Percentiles rank a stretch among this genome's conserved stretches.
Evolutionary conservation across 2,113 vertebrate genomes (phyloP).

Genomic region (Zingel zingel): DNA sequence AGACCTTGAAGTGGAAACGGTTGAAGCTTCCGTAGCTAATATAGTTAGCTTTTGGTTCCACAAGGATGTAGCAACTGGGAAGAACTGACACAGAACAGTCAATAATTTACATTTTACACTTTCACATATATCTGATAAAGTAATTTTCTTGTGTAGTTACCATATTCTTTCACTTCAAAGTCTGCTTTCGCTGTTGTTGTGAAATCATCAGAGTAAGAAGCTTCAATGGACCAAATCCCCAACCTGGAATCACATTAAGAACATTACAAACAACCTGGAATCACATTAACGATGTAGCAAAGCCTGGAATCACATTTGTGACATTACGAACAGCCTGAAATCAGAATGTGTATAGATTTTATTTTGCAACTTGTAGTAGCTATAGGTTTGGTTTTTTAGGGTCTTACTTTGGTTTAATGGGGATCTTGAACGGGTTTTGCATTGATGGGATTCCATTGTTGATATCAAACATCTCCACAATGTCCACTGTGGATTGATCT

Average conservation of each 20-base stretch:
- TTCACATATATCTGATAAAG: background rate
- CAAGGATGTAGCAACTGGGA: constrained; percentile 79
- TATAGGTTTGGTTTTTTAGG: too few species aligned
- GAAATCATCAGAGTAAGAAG: constrained; percentile 88
- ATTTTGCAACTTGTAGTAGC: too few species aligned
- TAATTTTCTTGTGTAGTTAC: background rate
- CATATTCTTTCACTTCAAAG: constrained; percentile 96
- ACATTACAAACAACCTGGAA: background rate
- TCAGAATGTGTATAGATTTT: background rate
- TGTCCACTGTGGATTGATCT: constrained; percentile 86
- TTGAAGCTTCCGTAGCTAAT: constrained; percentile 70
- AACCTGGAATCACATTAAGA: constrained; percentile 77
- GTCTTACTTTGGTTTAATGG: constrained; percentile 91
- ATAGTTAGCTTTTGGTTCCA: constrained; percentile 72
- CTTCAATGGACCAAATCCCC: constrained; percentile 91
- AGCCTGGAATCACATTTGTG: background rate
- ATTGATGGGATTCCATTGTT: constrained; percentile 91
- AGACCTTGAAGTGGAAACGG: constrained; percentile 73
- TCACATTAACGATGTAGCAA: background rate
- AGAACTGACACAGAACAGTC: constrained; percentile 68
- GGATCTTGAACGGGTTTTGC: constrained; percentile 93
- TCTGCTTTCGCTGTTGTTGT: constrained; percentile 82
- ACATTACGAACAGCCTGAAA: background rate
- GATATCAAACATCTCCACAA: constrained; percentile 87
- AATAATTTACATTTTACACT: background rate